A percentile compares a stretch with the other conserved stretches of the same genome.
Evolutionary conservation across 2,888 invertebrate genomes (phyloP).

Genomic region (Melikaiella ostensackeni): DNA sequence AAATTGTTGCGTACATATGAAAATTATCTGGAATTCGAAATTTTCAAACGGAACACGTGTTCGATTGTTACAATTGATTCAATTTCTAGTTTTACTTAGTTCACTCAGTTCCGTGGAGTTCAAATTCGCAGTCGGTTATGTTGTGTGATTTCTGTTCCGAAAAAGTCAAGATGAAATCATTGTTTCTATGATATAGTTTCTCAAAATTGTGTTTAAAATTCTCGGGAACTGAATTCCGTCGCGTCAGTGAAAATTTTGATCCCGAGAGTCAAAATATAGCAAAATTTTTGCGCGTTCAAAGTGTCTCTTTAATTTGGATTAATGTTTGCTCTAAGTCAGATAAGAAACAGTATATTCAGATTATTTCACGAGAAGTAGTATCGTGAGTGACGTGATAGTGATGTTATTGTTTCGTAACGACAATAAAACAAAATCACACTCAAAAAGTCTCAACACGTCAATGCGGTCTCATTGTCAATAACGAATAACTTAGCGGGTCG

Average conservation of each 20-base stretch:
- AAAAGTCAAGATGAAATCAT: neutral
- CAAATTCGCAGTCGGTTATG: neutral
- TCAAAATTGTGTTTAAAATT: neutral
- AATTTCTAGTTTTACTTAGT: neutral
- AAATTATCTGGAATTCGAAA: neutral
- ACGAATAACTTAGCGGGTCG: no score
- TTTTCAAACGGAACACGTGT: neutral
- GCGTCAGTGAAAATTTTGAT: neutral
- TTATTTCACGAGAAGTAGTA: neutral
- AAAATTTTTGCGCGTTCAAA: neutral
- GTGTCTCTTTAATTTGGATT: neutral
- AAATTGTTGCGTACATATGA: neutral
- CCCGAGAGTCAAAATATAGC: neutral
- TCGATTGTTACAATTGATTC: neutral
- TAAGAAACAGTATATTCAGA: neutral
- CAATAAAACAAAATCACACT: neutral
- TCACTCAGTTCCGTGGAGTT: neutral
- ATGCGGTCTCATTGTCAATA: no score
- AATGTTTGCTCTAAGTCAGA: neutral
- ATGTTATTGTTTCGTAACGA: neutral
- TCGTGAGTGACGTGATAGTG: neutral
- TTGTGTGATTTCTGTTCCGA: neutral
- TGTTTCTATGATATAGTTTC: neutral
- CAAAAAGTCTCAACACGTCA: no score
- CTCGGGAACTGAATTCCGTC: neutral